Conservation (phyloP, 2,888 invertebrate genomes). For the Yponomeuta malinellus region DNA sequence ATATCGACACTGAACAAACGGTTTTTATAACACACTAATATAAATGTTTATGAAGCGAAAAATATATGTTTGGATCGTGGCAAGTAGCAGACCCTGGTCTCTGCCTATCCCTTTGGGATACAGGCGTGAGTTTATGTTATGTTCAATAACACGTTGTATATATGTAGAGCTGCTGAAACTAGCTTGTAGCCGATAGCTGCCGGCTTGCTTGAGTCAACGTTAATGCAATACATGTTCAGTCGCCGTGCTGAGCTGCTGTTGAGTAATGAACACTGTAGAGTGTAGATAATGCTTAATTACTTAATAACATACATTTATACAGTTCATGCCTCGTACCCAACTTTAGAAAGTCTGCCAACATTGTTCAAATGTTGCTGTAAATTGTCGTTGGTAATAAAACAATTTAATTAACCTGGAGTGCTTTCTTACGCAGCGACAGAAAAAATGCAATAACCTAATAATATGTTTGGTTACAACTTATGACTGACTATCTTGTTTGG, state of each 20-base stretch:
- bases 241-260: slow-evolving; percentile 25
- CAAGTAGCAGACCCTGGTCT: too few species aligned
- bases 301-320: slow-evolving; percentile 18
- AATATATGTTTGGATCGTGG: too few species aligned
- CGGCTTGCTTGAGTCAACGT: neutral
- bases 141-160: neutral
- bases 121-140: too few species aligned
- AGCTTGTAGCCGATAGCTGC: neutral
- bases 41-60: too few species aligned
- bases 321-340: neutral
- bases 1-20: too few species aligned
- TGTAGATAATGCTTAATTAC: slow-evolving; percentile 44
- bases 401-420: neutral
- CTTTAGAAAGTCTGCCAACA: slow-evolving; percentile 9
- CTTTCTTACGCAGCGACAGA: neutral
- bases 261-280: slow-evolving; percentile 42
- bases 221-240: slow-evolving; percentile 1
- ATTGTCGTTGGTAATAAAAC: neutral
- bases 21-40: too few species aligned
- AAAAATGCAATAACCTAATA: neutral
- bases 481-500: neutral
- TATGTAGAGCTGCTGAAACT: neutral
- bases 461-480: too few species aligned
- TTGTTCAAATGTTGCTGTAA: neutral
- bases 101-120: too few species aligned